phyloP scores from a whole-genome alignment of 1,140 invertebrate genomes.

The Aphelenchoides fujianensis region DNA sequence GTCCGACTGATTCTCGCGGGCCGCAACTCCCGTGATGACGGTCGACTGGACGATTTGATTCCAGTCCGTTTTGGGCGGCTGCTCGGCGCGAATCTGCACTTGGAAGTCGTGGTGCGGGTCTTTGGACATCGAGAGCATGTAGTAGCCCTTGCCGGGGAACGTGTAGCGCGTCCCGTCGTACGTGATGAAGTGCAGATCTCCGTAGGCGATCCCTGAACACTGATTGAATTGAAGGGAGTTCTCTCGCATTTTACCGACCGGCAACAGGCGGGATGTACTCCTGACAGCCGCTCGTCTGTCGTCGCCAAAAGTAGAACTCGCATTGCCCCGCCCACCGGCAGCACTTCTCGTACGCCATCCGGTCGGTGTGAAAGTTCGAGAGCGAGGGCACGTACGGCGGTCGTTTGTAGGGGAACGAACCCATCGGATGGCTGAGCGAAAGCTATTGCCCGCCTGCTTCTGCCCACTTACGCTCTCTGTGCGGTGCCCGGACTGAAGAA shows the following conservation, averaged over 20 bases:
- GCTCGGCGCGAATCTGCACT: slow-evolving; percentile 68
- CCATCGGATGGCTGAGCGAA: slow-evolving; percentile 41
- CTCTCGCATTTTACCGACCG: slow-evolving; percentile 68
- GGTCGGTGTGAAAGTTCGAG: slow-evolving; percentile 90
- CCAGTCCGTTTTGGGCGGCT: slow-evolving; percentile 49
- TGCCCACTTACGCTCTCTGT: slow-evolving; percentile 34
- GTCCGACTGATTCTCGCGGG: slow-evolving; percentile 72
- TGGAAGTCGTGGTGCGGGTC: slow-evolving; percentile 76
- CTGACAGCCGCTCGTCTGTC: slow-evolving; percentile 88
- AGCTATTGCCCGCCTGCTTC: too few relatives aligned
- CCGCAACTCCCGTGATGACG: slow-evolving; percentile 78
- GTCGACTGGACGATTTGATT: slow-evolving; percentile 72
- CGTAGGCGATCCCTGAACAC: slow-evolving; percentile 73
- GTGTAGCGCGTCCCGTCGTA: slow-evolving; percentile 85
- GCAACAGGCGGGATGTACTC: slow-evolving; percentile 88
- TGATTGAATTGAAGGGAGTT: background rate
- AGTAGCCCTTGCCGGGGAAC: slow-evolving; percentile 93
- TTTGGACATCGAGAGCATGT: slow-evolving; percentile 76
- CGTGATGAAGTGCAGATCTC: slow-evolving; percentile 88
- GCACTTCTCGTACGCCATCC: slow-evolving; percentile 86
- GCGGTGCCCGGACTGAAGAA: slow-evolving; percentile 46
- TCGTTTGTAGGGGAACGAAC: slow-evolving; percentile 38
- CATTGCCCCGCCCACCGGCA: slow-evolving; percentile 88
- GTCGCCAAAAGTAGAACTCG: slow-evolving; percentile 84
- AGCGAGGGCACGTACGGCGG: slow-evolving; percentile 74